Base-by-base conservation (phyloP, 2,113 vertebrate genomes). In the Columba livia region DNA sequence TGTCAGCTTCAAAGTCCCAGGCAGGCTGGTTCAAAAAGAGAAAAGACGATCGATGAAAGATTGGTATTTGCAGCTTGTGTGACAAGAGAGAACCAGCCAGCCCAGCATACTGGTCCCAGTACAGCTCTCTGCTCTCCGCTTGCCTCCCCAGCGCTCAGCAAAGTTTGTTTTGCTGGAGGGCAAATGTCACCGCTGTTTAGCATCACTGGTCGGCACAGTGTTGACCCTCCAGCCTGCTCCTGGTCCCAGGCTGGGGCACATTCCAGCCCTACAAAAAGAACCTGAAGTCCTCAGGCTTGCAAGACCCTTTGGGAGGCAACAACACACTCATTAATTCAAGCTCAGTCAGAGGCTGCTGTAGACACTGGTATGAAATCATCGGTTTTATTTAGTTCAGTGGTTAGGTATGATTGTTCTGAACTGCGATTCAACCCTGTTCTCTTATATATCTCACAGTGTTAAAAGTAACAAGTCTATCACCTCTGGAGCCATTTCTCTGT, bases 381-480 rank as follows among this genome's bases (percentile, higher is more conserved):
- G 6, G 38, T 72, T 94, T 94, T 93, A 91, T 94, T 95, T 67
- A 90, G 83, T 78, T 64, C 18, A 2, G 78, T 75, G 64, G 61
- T 80, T 78, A 84, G 71, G 89, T 65, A 65, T 42, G 53, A 65
- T 88, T 83, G 79, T 83, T 96, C 58, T 81, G 82, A 91, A 79
- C 79, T 69, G 61, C 38, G 31, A 44, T 75, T 88, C 96, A 90
- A 71, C 89, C 75, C 91, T 17, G 80, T 15, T 85, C 88, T 88
- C 77, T 72, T 79, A 11, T 79, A 67, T 86, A 28, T 84, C 80
- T 64, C 50, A 2, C 44, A 47, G 87, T 24, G 72, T 80, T 94
- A 89, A 86, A 95, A 97, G 96, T 75, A 96, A 88, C 94, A 91
- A 93, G 83, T 91, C 92, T 97, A 56, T 93, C 93, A 93, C 94